Evolutionary conservation across 1,140 invertebrate genomes (phyloP).

Genomic region (Colletes gigas): DNA sequence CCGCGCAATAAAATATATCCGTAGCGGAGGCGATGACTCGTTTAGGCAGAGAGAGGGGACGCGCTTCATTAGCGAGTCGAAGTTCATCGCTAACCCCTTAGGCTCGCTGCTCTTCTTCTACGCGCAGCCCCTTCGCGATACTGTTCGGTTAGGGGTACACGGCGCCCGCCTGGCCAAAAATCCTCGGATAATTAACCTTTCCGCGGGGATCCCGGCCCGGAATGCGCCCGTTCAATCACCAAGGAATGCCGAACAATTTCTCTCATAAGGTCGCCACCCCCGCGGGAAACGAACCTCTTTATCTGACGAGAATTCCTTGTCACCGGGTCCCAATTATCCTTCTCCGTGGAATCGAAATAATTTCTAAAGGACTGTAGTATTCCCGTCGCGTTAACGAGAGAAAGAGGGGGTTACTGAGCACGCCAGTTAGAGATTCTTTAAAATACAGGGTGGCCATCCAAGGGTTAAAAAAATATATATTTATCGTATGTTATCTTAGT

Average conservation of each 20-base stretch:
- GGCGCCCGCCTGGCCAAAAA: conserved; percentile 68
- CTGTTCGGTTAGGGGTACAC: conserved; percentile 43
- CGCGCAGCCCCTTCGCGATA: background rate
- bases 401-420: too few relatives aligned
- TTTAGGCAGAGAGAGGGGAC: conserved; percentile 67
- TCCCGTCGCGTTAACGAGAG: too few relatives aligned
- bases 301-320: background rate
- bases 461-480: too few relatives aligned
- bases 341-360: background rate
- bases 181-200: conserved; percentile 78
- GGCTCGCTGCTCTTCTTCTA: conserved; percentile 43
- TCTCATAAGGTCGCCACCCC: conserved; percentile 36
- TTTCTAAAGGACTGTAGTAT: too few relatives aligned
- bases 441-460: too few relatives aligned
- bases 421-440: too few relatives aligned
- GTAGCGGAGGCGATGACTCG: conserved; percentile 79
- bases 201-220: conserved; percentile 62
- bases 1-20: conserved; percentile 80
- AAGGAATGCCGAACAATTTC: conserved; percentile 67
- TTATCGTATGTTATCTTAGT: too few relatives aligned
- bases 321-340: conserved; percentile 31
- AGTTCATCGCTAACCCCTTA: conserved; percentile 79
- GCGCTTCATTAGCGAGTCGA: conserved; percentile 79
- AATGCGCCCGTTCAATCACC: conserved; percentile 66
- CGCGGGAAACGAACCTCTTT: background rate